Evolutionary conservation across 2,888 invertebrate species (phyloP), one percentile per base, ranked within the genome.

Genomic region (Ethmia dodecea): DNA sequence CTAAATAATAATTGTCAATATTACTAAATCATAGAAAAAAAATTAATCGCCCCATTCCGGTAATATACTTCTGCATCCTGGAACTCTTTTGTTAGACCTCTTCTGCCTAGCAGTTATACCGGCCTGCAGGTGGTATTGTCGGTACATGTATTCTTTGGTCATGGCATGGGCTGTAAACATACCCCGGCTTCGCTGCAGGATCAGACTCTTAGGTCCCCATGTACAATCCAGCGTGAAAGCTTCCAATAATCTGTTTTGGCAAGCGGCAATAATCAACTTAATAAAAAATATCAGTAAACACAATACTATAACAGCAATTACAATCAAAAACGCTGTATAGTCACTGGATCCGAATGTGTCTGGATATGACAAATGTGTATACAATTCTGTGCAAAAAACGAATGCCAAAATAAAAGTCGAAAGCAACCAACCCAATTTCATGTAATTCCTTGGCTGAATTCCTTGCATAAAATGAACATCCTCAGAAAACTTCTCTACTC

Each of bases 81-180:
- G 18, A 26, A 10, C 18, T 30, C 67, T 56, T 9, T 60, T 45
- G 39, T 80, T 78, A 11, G 79, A 60, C 3, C 44, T 46, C 24
- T 42, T 57, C 49, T 83, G 78, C 1, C 84, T 55, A n/a, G 52
- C 55, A 5, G 61, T 16, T 11, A 84, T 72, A 0, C 81, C 80
- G 0, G 81, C 80, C 36, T 81, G 77, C 18, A 86, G 55, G 38
- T 84, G 80, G 43, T 84, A 80, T 46, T 86, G 86, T 0, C 86
- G 61, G 45, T 86, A 86, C 53, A 86, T 65, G 44, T 86, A 86
- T 52, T 86, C 86, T 42, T 86, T 86, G 9, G 86, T 86, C 86
- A 86, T 86, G 2, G 86, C 83, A 35, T 86, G 80, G 3, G 83
- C 80, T 1, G 72, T 66, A 51, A 86, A 86, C 86, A 86, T 84